phyloP scores from a whole-genome alignment of 2,888 invertebrate genomes.

The Gryllus longicercus region DNA sequence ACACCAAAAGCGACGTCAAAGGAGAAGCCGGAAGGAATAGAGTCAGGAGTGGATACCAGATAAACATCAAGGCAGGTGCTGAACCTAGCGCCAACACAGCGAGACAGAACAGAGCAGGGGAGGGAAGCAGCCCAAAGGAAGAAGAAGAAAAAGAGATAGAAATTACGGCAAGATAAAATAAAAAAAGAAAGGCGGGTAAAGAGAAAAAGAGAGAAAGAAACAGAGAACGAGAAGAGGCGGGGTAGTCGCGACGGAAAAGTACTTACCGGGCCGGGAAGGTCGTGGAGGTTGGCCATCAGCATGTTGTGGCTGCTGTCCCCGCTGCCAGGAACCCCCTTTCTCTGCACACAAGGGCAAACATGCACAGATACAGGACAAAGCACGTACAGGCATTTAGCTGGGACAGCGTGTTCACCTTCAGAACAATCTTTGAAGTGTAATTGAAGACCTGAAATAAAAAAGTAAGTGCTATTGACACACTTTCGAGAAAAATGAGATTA shows the following conservation, averaged over 20 bases:
- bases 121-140: not conserved
- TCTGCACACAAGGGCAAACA: constrained; percentile 44
- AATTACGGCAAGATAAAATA: constrained; percentile 23
- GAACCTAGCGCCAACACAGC: not conserved
- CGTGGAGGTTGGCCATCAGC: constrained; percentile 57
- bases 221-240: constrained; percentile 18
- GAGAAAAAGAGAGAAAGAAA: constrained; percentile 26
- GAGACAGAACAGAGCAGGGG: not conserved
- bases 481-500: no score
- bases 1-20: not conserved
- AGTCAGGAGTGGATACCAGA: constrained; percentile 3
- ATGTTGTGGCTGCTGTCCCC: constrained; percentile 53
- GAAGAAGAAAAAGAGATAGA: constrained; percentile 29
- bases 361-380: no score
- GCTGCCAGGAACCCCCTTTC: constrained; percentile 48
- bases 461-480: no score
- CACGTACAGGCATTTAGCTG: no score
- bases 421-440: no score
- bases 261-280: constrained; percentile 59
- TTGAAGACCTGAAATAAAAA: no score
- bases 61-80: not conserved
- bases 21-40: not conserved
- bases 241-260: constrained; percentile 32
- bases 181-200: constrained; percentile 24
- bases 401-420: no score